Conservation (phyloP, 2,797 vertebrate species). For the Muraenolepis orangiensis region DNA sequence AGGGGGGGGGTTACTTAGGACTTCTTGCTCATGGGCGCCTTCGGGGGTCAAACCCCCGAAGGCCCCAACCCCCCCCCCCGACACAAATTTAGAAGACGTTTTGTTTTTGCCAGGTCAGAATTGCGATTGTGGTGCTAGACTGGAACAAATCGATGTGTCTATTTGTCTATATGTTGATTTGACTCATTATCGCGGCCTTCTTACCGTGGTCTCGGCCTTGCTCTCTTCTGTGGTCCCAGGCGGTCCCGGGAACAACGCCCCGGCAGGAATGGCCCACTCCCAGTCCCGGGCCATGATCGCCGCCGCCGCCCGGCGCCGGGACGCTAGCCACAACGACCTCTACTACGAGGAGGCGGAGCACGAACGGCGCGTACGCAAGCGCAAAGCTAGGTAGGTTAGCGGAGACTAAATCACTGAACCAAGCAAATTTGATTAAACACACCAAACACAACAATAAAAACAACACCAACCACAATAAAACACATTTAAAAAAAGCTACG, state of each 20-base stretch:
- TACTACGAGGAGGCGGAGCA: conserved; percentile 96
- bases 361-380: conserved; percentile 86
- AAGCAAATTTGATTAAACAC: too few species aligned
- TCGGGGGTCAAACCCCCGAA: neutral
- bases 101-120: too few species aligned
- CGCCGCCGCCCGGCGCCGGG: conserved; percentile 82
- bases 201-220: too few species aligned
- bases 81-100: neutral
- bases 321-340: conserved; percentile 91
- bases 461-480: too few species aligned
- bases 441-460: too few species aligned
- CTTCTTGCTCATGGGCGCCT: neutral
- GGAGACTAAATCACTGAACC: too few species aligned
- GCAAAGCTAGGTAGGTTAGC: conserved; percentile 79
- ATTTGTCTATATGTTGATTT: neutral
- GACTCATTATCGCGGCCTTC: neutral
- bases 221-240: conserved; percentile 24
- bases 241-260: conserved; percentile 82
- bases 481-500: too few species aligned
- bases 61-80: too few species aligned
- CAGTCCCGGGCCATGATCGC: conserved; percentile 94
- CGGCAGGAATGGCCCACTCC: conserved; percentile 71
- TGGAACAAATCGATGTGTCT: neutral
- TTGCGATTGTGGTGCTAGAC: neutral
- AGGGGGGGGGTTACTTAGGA: conserved; percentile 12